Percentiles rank a stretch among this genome's conserved stretches.
Evolutionary conservation across 2,888 invertebrate genomes (phyloP).

Genomic region (Melipona beecheii): DNA sequence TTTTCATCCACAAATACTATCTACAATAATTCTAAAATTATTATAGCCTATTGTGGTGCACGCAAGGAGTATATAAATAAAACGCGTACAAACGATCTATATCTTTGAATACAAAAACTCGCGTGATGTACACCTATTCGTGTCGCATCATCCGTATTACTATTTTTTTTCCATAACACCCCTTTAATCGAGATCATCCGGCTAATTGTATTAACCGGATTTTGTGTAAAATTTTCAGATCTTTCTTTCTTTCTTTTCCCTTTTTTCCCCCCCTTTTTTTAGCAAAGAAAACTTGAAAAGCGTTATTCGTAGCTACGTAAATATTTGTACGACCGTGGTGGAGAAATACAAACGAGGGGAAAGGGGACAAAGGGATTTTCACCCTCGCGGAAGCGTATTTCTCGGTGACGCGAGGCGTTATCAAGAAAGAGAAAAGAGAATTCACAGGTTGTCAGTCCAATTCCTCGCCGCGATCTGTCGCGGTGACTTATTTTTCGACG

Average conservation of each 20-base stretch:
- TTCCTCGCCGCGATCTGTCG: background rate
- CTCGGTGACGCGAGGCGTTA: background rate
- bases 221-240: no score
- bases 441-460: background rate
- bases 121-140: background rate
- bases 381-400: conserved; percentile 11
- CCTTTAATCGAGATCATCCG: background rate
- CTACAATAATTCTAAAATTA: conserved; percentile 2
- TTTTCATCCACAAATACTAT: conserved; percentile 13
- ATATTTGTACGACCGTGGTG: conserved; percentile 20
- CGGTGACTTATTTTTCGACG: conserved; percentile 20
- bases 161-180: background rate
- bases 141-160: background rate
- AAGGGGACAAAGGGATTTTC: conserved; percentile 10
- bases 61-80: background rate
- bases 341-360: conserved; percentile 6
- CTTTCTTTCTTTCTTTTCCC: no score
- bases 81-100: background rate
- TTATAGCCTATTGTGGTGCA: background rate
- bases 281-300: background rate
- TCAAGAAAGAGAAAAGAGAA: background rate
- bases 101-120: background rate
- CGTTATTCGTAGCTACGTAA: background rate
- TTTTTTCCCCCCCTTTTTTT: background rate
- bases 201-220: background rate